Evolutionary conservation across 1,140 invertebrate genomes (phyloP), one percentile per base, ranked within the genome.

Genomic region (Zaprionus gabonicus): DNA sequence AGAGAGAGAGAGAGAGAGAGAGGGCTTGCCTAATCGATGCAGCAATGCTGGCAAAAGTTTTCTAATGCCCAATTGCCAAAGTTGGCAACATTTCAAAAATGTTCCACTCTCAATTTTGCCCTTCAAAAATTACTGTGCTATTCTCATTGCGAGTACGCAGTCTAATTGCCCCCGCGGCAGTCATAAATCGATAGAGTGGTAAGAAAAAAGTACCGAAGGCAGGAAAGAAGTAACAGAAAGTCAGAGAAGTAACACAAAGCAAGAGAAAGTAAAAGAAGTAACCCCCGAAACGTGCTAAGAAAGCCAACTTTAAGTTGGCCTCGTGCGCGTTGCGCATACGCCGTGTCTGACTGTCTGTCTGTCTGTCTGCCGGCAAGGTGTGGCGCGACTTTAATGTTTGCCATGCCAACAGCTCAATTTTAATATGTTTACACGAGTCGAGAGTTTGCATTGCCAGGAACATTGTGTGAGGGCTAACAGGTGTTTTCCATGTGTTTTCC

Each of bases 321-420:
- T 53, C 38, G 28, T 36, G 20, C 31, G 27, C 41, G 13, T 53
- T 59, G 55, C 27, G 65, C 41, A 58, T 68, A 58, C 41, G 55
- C 17, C 65, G 12, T 36, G 20, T 27, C 9, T 25, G 44, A 38
- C 46, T 27, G 28, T 23, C 23, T 36, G 20, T 27, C 9, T 25
- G 44, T 38, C 46, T 27, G 28, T 62, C 31, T 34, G 31, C 31
- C 9, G 31, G 44, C 59, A 6, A n/a, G 31, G 27, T 56, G 63
- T 34, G 46, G 66, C 38, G 28, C 70, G 23, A 58, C 59, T 57
- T 75, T 51, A 63, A 75, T 75, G 68, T 71, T 71, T 76, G 60
- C 60, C 57, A n/a, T 49, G 58, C 38, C 59, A 70, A 75, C 72
- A 75, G 53, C 68, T 70, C 73, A 71, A 76, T 71, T 76, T 76